Percentiles rank a stretch among this genome's conserved stretches.
Conservation (phyloP, 2,888 invertebrate genomes). For the Pristionchus arcanus region DNA sequence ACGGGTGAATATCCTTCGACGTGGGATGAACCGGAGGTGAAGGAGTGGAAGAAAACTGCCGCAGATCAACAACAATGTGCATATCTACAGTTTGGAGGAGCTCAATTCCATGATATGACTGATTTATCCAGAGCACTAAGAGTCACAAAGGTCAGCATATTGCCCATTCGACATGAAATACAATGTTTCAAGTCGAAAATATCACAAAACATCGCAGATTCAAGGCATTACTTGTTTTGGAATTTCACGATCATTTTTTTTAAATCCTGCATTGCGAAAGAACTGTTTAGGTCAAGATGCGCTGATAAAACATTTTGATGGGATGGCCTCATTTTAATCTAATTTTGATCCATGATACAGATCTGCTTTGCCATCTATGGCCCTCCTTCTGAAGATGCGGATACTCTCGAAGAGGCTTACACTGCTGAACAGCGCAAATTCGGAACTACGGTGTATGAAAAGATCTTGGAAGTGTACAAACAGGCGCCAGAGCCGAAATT, state of each 20-base stretch:
- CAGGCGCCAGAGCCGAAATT: neutral
- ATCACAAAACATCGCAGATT: too few species aligned
- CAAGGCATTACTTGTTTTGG: too few species aligned
- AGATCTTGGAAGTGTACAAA: neutral
- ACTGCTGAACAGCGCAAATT: neutral
- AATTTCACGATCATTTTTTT: too few species aligned
- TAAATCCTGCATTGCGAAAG: too few species aligned
- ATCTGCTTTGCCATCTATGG: conserved; percentile 2
- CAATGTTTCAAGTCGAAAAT: neutral
- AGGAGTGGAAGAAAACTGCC: conserved; percentile 37
- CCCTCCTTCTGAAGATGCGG: neutral
- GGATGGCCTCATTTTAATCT: neutral
- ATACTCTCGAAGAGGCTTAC: neutral
- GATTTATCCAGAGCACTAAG: neutral
- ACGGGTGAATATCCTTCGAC: conserved; percentile 5
- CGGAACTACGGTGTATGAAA: neutral
- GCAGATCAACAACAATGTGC: neutral
- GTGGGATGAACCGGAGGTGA: conserved; percentile 34
- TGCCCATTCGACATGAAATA: too few species aligned
- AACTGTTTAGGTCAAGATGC: too few species aligned
- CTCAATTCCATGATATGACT: neutral
- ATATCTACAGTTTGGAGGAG: neutral
- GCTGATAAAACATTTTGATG: too few species aligned
- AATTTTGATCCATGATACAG: neutral
- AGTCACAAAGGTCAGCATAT: neutral